Evolutionary conservation across 2,888 invertebrate species (phyloP).

Genomic region (Sphaerophoria rueppellii): DNA sequence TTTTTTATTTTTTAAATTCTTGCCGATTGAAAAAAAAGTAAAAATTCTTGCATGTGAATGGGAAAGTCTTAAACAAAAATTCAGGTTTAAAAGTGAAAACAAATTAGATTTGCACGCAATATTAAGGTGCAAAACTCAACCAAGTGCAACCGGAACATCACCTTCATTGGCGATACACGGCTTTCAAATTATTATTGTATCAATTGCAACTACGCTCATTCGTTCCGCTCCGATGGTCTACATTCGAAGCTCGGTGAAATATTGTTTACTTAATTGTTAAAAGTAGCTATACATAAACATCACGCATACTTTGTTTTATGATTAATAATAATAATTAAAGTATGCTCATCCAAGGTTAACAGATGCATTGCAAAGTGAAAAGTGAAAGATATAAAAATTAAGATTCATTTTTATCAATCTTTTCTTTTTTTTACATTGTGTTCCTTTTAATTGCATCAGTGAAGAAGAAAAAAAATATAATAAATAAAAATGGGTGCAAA

Average conservation of each 20-base stretch:
- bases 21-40: background rate
- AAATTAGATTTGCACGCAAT: slow-evolving; percentile 18
- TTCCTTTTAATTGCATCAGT: slow-evolving; percentile 33
- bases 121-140: slow-evolving; percentile 11
- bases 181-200: slow-evolving; percentile 30
- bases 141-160: slow-evolving; percentile 50
- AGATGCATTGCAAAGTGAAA: slow-evolving; percentile 45
- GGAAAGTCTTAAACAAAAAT: background rate
- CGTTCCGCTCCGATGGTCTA: slow-evolving; percentile 19
- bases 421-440: background rate
- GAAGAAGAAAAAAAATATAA: slow-evolving; percentile 31
- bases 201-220: slow-evolving; percentile 27
- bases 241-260: slow-evolving; percentile 47
- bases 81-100: slow-evolving; percentile 30
- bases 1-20: background rate
- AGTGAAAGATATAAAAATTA: slow-evolving; percentile 53
- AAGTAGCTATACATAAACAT: background rate
- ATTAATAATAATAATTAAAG: slow-evolving; percentile 18
- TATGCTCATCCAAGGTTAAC: slow-evolving; percentile 29
- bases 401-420: slow-evolving; percentile 9
- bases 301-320: slow-evolving; percentile 3
- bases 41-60: background rate
- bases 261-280: slow-evolving; percentile 20
- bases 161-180: slow-evolving; percentile 11
- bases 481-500: slow-evolving; percentile 70